Evolutionary conservation across 2,113 vertebrate species (phyloP).

Genomic region (Ctenomys sociabilis): DNA sequence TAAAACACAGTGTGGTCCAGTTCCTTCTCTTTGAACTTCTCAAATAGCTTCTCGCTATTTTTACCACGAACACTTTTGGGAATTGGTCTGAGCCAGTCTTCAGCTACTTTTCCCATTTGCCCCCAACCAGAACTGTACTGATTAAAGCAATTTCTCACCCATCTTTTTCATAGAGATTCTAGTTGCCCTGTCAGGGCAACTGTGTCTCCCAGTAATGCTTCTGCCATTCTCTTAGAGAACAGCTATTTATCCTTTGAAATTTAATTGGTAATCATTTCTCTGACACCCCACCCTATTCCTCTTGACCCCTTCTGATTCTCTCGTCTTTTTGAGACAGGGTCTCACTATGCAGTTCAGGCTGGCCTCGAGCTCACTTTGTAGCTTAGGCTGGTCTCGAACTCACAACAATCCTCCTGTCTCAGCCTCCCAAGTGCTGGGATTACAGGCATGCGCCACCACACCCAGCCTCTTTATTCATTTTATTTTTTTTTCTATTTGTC

Average conservation of each 20-base stretch:
- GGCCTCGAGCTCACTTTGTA: too few relatives aligned
- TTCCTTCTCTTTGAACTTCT: neutral
- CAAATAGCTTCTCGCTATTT: neutral
- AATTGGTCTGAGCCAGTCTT: neutral
- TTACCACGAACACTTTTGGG: neutral
- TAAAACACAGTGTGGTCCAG: neutral
- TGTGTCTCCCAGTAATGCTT: neutral
- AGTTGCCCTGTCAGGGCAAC: too few relatives aligned
- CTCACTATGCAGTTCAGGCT: too few relatives aligned
- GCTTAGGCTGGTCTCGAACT: too few relatives aligned
- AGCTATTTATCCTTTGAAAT: neutral
- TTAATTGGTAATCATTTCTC: neutral
- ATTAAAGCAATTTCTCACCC: neutral
- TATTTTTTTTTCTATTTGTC: neutral
- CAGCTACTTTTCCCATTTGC: neutral
- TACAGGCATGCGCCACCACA: too few relatives aligned
- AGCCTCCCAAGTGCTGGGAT: too few relatives aligned
- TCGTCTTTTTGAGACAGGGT: too few relatives aligned
- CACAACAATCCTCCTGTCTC: too few relatives aligned
- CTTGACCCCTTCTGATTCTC: neutral
- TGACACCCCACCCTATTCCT: neutral
- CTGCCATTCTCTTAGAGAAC: neutral
- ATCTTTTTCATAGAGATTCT: neutral
- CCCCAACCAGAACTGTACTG: neutral
- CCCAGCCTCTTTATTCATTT: neutral